Conservation (phyloP, 1,140 invertebrate species). For the Bombus vancouverensis region DNA sequence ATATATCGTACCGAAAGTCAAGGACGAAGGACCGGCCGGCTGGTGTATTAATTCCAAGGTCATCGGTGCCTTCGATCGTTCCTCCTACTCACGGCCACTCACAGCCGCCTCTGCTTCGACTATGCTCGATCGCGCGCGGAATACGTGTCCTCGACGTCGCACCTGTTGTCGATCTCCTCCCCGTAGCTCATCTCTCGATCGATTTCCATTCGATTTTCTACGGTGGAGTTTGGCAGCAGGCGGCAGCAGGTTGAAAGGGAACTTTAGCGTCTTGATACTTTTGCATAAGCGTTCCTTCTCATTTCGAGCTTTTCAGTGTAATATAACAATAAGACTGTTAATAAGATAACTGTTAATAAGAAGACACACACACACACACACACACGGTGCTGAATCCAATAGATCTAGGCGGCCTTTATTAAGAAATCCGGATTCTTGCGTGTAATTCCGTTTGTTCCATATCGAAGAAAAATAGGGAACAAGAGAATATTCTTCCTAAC, state of each 20-base stretch:
- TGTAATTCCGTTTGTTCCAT: too few relatives aligned
- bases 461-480: too few relatives aligned
- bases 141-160: background rate
- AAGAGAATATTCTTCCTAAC: too few relatives aligned
- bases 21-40: conserved; percentile 40
- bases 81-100: background rate
- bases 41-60: conserved; percentile 42
- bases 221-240: background rate
- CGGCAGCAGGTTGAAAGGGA: background rate
- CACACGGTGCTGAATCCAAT: too few relatives aligned
- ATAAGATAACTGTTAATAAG: too few relatives aligned
- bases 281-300: too few relatives aligned
- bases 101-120: background rate
- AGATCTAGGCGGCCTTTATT: too few relatives aligned
- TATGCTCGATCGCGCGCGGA: background rate
- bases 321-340: too few relatives aligned
- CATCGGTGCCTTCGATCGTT: conserved; percentile 27
- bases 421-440: too few relatives aligned
- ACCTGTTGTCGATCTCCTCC: conserved; percentile 1
- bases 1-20: conserved; percentile 43
- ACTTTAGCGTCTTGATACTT: too few relatives aligned
- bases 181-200: background rate
- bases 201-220: background rate
- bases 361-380: too few relatives aligned
- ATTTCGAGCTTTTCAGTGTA: too few relatives aligned